Percentiles rank a stretch among this genome's conserved stretches.
phyloP scores from a whole-genome alignment of 2,113 vertebrate genomes.

The Cololabis saira region DNA sequence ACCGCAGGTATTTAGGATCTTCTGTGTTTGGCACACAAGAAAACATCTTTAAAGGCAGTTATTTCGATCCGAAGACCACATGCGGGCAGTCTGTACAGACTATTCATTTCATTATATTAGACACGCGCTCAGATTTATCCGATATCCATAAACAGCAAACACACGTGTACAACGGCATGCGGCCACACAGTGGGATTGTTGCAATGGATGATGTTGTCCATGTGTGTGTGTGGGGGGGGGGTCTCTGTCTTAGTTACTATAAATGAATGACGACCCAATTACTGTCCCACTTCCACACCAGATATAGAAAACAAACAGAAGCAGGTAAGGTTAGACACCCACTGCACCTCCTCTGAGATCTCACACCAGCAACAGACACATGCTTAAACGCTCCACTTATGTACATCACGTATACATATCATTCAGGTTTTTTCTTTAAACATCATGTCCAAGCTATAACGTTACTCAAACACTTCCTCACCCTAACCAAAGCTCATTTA shows the following conservation, averaged over 20 bases:
- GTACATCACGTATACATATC: not conserved
- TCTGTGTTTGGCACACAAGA: too few species aligned
- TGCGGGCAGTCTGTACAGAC: slow-evolving; percentile 15
- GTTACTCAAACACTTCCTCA: too few species aligned
- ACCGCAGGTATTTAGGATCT: too few species aligned
- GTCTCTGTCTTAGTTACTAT: slow-evolving; percentile 64
- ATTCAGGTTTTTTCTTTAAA: too few species aligned
- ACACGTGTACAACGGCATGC: not conserved
- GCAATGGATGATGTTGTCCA: slow-evolving; percentile 65
- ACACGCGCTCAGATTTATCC: slow-evolving; percentile 23
- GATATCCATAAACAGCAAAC: slow-evolving; percentile 17
- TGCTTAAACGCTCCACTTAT: slow-evolving; percentile 10
- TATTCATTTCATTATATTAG: slow-evolving; percentile 47
- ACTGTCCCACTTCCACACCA: slow-evolving; percentile 67
- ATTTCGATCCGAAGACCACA: slow-evolving; percentile 57
- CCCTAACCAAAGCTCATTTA: too few species aligned
- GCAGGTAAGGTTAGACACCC: slow-evolving; percentile 52
- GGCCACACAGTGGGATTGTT: slow-evolving; percentile 24
- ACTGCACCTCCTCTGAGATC: slow-evolving; percentile 31
- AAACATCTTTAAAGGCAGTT: slow-evolving; percentile 31
- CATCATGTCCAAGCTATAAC: too few species aligned
- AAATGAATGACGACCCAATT: slow-evolving; percentile 79
- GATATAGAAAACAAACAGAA: slow-evolving; percentile 46
- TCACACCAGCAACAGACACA: slow-evolving; percentile 23
- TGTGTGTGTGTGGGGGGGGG: slow-evolving; percentile 41